Evolutionary conservation across 2,888 invertebrate species (phyloP).

Genomic region (Andrena minutula): DNA sequence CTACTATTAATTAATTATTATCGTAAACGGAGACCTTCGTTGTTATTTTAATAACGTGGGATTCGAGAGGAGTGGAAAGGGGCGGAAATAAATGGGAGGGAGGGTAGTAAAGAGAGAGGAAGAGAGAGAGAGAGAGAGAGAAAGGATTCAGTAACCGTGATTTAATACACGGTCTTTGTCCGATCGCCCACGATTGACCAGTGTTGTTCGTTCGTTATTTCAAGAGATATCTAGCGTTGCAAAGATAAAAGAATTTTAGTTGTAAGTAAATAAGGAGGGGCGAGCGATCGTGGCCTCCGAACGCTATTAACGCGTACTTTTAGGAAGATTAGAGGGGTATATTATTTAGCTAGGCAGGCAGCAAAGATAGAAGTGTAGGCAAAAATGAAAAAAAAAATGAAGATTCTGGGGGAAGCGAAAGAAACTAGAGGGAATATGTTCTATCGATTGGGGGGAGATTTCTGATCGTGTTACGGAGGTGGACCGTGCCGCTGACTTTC

Average conservation of each 20-base stretch:
- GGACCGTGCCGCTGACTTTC: conserved; percentile 67
- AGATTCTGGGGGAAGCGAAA: conserved; percentile 16
- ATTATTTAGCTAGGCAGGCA: conserved; percentile 72
- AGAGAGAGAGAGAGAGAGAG: neutral
- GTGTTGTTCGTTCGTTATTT: conserved; percentile 74
- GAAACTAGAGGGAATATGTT: conserved; percentile 9
- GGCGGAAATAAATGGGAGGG: no score
- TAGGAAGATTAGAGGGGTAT: conserved; percentile 66
- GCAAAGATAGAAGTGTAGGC: conserved; percentile 66
- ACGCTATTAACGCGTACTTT: conserved; percentile 61
- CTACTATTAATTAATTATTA: conserved; percentile 78
- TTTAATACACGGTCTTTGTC: conserved; percentile 23
- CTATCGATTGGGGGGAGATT: conserved; percentile 7
- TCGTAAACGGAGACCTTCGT: conserved; percentile 72
- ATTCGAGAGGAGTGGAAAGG: conserved; percentile 10
- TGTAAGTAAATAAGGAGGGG: conserved; percentile 47
- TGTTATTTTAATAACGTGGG: conserved; percentile 68
- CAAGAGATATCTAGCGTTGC: conserved; percentile 73
- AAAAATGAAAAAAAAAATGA: conserved; percentile 22
- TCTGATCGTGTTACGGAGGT: conserved; percentile 39
- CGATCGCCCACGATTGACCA: conserved; percentile 69
- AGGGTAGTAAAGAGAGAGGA: no score
- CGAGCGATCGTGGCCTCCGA: conserved; percentile 32
- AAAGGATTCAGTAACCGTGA: conserved; percentile 13
- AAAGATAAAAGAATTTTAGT: conserved; percentile 68